Evolutionary conservation across 2,888 invertebrate genomes (phyloP).

Genomic region (Mystacides longicornis): DNA sequence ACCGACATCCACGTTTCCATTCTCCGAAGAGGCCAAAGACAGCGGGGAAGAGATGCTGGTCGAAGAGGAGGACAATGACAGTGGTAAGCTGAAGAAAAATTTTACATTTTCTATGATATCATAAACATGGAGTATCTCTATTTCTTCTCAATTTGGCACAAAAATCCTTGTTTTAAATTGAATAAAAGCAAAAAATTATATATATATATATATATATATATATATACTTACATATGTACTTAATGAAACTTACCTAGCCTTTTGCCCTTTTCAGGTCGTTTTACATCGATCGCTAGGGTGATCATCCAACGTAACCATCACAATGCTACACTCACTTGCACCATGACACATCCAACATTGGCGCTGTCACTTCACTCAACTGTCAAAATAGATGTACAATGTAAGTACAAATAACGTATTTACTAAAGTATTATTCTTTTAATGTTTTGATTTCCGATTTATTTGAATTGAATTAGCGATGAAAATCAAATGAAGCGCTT

Average conservation of each 20-base stretch:
- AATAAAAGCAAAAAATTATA: too few relatives aligned
- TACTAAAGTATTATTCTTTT: neutral
- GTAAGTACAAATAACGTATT: constrained; percentile 12
- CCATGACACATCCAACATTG: constrained; percentile 20
- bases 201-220: too few relatives aligned
- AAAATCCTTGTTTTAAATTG: too few relatives aligned
- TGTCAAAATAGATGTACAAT: constrained; percentile 16
- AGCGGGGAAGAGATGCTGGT: constrained; percentile 5
- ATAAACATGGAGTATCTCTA: too few relatives aligned
- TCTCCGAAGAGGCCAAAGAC: neutral
- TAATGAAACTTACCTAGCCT: too few relatives aligned
- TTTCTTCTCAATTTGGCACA: too few relatives aligned
- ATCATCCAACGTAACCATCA: constrained; percentile 9
- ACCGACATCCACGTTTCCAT: neutral
- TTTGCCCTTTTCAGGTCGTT: constrained; percentile 8
- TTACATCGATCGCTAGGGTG: constrained; percentile 11
- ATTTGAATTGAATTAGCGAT: neutral
- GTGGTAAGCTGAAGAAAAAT: too few relatives aligned
- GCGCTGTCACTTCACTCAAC: constrained; percentile 13
- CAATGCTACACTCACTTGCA: constrained; percentile 20
- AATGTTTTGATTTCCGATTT: neutral
- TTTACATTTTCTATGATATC: too few relatives aligned
- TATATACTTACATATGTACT: too few relatives aligned
- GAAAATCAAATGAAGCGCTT: too few relatives aligned
- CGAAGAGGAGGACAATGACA: constrained; percentile 5